Evolutionary conservation across 1,140 invertebrate genomes (phyloP).

Genomic region (Zaprionus kolodkinae): DNA sequence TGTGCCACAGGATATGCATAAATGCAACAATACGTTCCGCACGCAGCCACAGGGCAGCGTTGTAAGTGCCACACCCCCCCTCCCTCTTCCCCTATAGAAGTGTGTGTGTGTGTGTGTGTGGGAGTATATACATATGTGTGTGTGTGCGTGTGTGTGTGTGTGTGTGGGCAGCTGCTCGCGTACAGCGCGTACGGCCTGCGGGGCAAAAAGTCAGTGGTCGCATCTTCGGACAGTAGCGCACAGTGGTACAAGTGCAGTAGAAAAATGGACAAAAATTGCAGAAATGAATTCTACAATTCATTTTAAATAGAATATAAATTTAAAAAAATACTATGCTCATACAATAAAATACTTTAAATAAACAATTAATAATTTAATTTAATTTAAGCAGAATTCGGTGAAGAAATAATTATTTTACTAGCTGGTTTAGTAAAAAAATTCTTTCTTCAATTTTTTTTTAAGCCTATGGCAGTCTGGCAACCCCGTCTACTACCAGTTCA

Average conservation of each 20-base stretch:
- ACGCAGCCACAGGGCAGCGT: slow-evolving; percentile 31
- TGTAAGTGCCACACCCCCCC: neutral
- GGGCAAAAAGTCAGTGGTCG: slow-evolving; percentile 25
- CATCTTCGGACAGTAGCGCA: slow-evolving; percentile 27
- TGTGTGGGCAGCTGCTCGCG: slow-evolving; percentile 50
- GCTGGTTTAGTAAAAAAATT: too few relatives aligned
- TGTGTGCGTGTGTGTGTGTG: slow-evolving; percentile 11
- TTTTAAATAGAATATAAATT: too few relatives aligned
- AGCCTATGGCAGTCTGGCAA: neutral
- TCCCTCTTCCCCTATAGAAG: neutral
- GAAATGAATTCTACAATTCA: too few relatives aligned
- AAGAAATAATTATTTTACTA: too few relatives aligned
- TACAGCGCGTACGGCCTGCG: slow-evolving; percentile 16
- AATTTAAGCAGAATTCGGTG: too few relatives aligned
- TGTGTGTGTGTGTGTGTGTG: slow-evolving; percentile 1
- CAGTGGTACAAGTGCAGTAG: slow-evolving; percentile 1
- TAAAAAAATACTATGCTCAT: too few relatives aligned
- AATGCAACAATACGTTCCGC: slow-evolving; percentile 69
- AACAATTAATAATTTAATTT: too few relatives aligned
- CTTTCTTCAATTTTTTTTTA: too few relatives aligned
- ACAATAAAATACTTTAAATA: too few relatives aligned
- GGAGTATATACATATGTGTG: slow-evolving; percentile 3
- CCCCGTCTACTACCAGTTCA: neutral
- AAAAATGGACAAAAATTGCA: too few relatives aligned
- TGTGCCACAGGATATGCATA: slow-evolving; percentile 76